phyloP scores from a whole-genome alignment of 2,797 vertebrate genomes.

The Falco columbarius region DNA sequence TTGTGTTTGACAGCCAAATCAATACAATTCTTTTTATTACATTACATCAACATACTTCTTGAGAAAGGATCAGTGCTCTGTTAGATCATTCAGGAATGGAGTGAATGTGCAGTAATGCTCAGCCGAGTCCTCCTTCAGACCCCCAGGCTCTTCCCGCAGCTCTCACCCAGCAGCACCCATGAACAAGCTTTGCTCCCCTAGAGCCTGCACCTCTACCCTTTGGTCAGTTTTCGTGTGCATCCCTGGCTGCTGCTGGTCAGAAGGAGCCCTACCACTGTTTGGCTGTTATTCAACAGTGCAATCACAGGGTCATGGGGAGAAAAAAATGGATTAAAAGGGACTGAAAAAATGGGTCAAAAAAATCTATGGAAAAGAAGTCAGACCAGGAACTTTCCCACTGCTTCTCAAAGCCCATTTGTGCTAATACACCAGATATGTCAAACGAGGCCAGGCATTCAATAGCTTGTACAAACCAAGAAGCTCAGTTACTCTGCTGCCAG shows the following conservation, averaged over 20 bases:
- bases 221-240: neutral
- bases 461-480: neutral
- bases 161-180: neutral
- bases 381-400: neutral
- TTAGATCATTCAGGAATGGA: neutral
- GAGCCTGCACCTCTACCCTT: neutral
- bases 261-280: neutral
- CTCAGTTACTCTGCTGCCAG: neutral
- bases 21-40: neutral
- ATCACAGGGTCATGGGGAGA: neutral
- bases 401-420: neutral
- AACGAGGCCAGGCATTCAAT: neutral
- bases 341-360: neutral
- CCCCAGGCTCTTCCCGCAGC: neutral
- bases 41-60: neutral
- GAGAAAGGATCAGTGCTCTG: neutral
- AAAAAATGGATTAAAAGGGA: neutral
- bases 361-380: neutral
- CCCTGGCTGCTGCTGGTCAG: neutral
- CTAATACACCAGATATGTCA: neutral
- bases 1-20: neutral
- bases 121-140: neutral
- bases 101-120: neutral
- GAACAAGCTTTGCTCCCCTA: neutral
- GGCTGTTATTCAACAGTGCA: neutral